Conservation (phyloP, 2,797 vertebrate species). For the Eutrigla gurnardus region DNA sequence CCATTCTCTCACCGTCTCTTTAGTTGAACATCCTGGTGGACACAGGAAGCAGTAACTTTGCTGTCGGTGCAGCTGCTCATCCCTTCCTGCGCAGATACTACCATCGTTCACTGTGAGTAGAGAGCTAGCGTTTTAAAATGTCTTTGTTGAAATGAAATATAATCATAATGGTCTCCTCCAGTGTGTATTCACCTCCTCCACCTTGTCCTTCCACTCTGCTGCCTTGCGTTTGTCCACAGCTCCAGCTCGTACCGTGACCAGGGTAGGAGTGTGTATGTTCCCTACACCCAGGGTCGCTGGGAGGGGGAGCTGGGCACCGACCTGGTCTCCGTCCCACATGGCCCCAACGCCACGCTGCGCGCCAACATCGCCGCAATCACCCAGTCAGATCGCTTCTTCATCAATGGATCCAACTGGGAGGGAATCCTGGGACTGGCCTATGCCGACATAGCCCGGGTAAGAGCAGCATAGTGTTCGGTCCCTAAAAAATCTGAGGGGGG, state of each 20-base stretch:
- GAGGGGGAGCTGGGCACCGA: slow-evolving; percentile 97
- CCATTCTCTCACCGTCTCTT: slow-evolving; percentile 7
- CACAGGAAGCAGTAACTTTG: slow-evolving; percentile 99
- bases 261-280: slow-evolving; percentile 94
- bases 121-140: neutral
- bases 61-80: slow-evolving; percentile 95
- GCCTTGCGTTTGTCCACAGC: slow-evolving; percentile 48
- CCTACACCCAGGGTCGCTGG: slow-evolving; percentile 99
- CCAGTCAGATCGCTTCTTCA: slow-evolving; percentile 98
- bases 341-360: slow-evolving; percentile 93
- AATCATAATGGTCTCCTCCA: neutral
- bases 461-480: slow-evolving; percentile 8
- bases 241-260: slow-evolving; percentile 94
- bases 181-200: no score
- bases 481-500: neutral
- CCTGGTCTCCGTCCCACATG: slow-evolving; percentile 94
- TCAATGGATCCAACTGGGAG: slow-evolving; percentile 99
- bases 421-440: slow-evolving; percentile 98
- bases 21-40: slow-evolving; percentile 98
- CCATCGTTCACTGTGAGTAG: slow-evolving; percentile 94
- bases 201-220: neutral
- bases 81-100: slow-evolving; percentile 96
- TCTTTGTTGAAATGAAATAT: neutral
- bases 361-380: slow-evolving; percentile 99
- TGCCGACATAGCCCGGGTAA: slow-evolving; percentile 95